Evolutionary conservation across 2,888 invertebrate genomes (phyloP), one percentile per base, ranked within the genome.

Genomic region (Blomia tropicalis): DNA sequence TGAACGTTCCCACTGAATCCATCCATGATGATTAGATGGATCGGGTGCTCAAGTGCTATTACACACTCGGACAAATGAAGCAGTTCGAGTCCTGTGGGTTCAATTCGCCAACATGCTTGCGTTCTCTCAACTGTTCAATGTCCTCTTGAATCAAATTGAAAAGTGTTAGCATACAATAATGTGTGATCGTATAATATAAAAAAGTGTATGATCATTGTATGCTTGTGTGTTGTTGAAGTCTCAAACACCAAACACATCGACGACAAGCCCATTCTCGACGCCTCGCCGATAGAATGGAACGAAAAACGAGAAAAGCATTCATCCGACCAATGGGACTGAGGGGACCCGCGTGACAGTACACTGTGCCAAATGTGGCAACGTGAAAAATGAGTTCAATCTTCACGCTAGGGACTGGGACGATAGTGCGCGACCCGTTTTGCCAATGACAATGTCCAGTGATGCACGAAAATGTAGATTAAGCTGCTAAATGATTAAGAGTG

Each of bases 321-420:
- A 7, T 36, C n/a, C n/a, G n/a, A n/a, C n/a, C 7, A 36, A 36
- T 36, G 36, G 36, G 17, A 36, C 36, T 11, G 7, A 36, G 36
- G 17, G 36, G 36, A 17, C 7, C 36, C 7, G 36, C 17, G 36
- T 36, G 36, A 36, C 7, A 17, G 7, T 11, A 17, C 17, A 17
- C 7, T 7, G 7, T 36, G 36, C 36, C 36, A 36, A 36, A 36
- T 47, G 51, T 47, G 51, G 27, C 7, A 47, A 47, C 56, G n/a
- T 56, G 56, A 56, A 56, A 56, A 56, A 56, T 56, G 56, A 56
- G 3, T 23, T 30, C 25, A 56, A 56, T 56, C 29, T 56, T 2
- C 11, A 56, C 29, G 23, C 2, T 23, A 30, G 29, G 30, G 25
- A 54, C 22, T 31, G 54, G 22, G 54, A 27, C 7, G 5, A 17